A percentile compares a stretch with the other conserved stretches of the same genome.
These are phyloP conservation scores for Cosmia pyralina DNA, from an alignment of 2,888 invertebrate species.

Conservation along the genomic window DNA sequence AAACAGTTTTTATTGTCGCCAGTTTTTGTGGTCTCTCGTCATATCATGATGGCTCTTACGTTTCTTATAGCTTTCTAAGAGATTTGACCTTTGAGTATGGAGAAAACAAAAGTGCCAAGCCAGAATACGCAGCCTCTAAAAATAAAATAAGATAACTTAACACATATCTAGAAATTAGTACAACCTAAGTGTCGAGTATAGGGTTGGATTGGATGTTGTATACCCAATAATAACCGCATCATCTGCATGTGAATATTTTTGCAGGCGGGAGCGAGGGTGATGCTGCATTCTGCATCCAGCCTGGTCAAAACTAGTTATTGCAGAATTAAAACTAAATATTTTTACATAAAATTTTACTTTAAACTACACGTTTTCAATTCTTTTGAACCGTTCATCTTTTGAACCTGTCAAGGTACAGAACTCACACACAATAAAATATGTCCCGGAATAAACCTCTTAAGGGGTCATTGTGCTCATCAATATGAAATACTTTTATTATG, in stretches of 20 bases:
- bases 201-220: neutral
- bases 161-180: neutral
- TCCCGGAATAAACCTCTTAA: too few species aligned
- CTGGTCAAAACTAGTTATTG: neutral
- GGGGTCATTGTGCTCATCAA: too few species aligned
- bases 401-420: neutral
- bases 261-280: neutral
- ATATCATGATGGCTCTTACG: constrained; percentile 62
- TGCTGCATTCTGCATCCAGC: neutral
- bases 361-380: neutral
- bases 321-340: neutral
- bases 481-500: too few species aligned
- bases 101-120: neutral
- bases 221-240: neutral
- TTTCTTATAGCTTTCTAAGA: constrained; percentile 66
- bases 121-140: neutral
- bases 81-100: constrained; percentile 40
- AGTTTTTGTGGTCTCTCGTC: constrained; percentile 69
- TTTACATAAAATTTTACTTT: neutral
- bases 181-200: neutral
- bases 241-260: neutral
- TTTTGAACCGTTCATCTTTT: neutral
- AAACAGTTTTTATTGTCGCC: constrained; percentile 76
- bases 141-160: neutral
- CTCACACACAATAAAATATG: neutral